These are phyloP conservation scores for Ceratosolen fusciceps DNA, from an alignment of 1,140 invertebrate species.

Conservation along the genomic window DNA sequence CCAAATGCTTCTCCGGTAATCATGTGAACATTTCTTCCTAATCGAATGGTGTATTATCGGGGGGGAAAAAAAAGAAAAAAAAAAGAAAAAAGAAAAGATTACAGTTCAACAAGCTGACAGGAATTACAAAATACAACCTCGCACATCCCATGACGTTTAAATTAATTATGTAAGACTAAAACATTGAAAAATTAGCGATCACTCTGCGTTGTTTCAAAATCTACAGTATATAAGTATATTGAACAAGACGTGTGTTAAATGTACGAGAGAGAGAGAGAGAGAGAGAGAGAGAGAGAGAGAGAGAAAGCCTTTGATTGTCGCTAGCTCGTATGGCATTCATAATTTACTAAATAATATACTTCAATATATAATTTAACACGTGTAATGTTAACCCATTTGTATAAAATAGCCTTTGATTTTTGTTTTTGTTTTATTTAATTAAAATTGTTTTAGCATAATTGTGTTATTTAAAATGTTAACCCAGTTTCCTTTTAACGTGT, in stretches of 20 bases:
- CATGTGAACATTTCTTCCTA: background rate
- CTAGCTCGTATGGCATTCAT: constrained; percentile 25
- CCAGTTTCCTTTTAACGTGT: background rate
- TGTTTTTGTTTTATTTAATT: constrained; percentile 18
- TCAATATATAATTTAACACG: background rate
- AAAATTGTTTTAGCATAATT: constrained; percentile 6
- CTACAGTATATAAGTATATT: constrained; percentile 19
- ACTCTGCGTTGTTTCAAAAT: constrained; percentile 31
- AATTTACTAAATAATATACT: constrained; percentile 12
- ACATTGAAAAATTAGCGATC: constrained; percentile 39
- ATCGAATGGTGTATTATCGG: background rate
- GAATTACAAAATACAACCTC: background rate
- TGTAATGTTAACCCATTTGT: constrained; percentile 2
- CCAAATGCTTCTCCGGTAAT: constrained; percentile 20
- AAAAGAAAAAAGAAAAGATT: no score
- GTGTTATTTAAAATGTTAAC: background rate
- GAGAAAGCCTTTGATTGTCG: constrained; percentile 16
- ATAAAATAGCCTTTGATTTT: constrained; percentile 23
- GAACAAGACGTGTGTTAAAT: background rate
- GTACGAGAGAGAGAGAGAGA: no score
- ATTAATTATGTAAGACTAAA: background rate
- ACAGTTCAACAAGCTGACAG: background rate
- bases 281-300: no score
- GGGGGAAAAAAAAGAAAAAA: no score
- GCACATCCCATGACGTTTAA: background rate